Evolutionary conservation across 2,888 invertebrate species (phyloP).

Genomic region (Carterocephalus palaemon): DNA sequence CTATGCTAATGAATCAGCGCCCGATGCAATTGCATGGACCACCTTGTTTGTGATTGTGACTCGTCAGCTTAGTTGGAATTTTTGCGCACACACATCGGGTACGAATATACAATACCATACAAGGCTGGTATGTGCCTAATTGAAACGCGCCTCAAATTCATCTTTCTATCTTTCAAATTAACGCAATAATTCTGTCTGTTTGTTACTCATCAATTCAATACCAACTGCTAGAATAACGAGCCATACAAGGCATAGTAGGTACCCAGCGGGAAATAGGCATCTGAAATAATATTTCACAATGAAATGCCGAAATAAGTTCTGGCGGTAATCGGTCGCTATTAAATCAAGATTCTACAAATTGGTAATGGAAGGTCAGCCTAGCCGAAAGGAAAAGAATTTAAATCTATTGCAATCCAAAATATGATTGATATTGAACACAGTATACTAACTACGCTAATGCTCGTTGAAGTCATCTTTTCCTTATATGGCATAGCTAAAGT

Average conservation of each 20-base stretch:
- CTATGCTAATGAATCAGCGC: constrained; percentile 10
- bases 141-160: constrained; percentile 1
- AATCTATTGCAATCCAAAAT: constrained; percentile 1
- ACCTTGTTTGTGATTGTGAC: not conserved
- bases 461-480: constrained; percentile 4
- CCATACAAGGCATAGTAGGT: not conserved
- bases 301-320: constrained; percentile 1
- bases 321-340: constrained; percentile 5
- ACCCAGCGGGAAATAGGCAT: too few species aligned
- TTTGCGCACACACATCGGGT: not conserved
- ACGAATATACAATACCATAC: too few species aligned
- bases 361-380: not conserved
- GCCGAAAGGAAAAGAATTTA: not conserved
- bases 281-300: not conserved
- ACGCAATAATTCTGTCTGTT: constrained; percentile 5
- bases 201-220: constrained; percentile 11
- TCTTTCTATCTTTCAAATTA: constrained; percentile 2
- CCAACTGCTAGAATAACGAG: not conserved
- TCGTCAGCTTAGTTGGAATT: not conserved
- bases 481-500: not conserved
- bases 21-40: not conserved
- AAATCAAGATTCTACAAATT: constrained; percentile 4
- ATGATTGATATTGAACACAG: too few species aligned
- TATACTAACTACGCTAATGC: too few species aligned
- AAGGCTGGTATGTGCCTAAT: too few species aligned